These are phyloP conservation scores for Cyanistes caeruleus DNA, from an alignment of 2,113 vertebrate species.

Conservation along the genomic window DNA sequence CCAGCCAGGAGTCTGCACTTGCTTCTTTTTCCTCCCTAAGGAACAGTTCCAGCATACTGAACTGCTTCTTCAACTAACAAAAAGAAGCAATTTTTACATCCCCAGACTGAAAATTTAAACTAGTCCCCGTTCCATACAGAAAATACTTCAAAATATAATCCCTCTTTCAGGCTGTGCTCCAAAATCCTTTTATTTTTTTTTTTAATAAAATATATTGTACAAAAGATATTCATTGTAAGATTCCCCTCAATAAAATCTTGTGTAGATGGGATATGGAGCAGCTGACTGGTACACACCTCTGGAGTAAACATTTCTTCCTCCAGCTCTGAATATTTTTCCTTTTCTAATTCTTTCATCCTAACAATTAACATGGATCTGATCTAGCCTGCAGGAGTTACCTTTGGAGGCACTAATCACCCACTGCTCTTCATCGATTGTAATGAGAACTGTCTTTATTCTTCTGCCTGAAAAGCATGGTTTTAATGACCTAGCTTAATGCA, in stretches of 20 bases:
- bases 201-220: not conserved
- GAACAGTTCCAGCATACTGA: constrained; percentile 64
- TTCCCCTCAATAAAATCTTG: not conserved
- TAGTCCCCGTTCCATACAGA: constrained; percentile 2
- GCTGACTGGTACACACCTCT: not conserved
- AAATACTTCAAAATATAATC: constrained; percentile 55
- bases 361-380: not conserved
- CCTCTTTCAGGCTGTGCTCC: not conserved
- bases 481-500: not conserved
- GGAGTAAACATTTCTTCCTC: constrained; percentile 4
- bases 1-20: constrained; percentile 47
- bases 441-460: not conserved
- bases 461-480: not conserved
- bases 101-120: constrained; percentile 58
- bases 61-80: constrained; percentile 68
- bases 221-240: not conserved
- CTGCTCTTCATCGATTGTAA: not conserved
- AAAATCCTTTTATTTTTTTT: not conserved
- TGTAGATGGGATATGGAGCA: not conserved
- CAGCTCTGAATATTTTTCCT: not conserved
- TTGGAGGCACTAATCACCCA: not conserved
- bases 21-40: constrained; percentile 41
- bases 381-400: not conserved
- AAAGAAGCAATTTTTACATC: constrained; percentile 63
- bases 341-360: not conserved